Conservation (phyloP, 2,888 invertebrate genomes). For the Meteorus colon region DNA sequence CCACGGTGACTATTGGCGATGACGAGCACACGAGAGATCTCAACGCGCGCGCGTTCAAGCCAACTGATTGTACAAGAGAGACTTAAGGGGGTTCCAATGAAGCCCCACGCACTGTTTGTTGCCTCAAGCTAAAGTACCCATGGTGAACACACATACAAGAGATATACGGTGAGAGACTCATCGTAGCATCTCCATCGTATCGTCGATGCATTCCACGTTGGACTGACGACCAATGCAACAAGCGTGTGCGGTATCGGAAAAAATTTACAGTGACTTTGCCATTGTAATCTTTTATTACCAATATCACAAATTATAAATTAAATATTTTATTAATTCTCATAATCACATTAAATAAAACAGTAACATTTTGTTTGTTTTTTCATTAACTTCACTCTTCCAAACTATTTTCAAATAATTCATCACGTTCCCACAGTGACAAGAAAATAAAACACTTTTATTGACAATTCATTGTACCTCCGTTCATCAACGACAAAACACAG, state of each 20-base stretch:
- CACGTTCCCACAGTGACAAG: too few relatives aligned
- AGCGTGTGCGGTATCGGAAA: slow-evolving; percentile 36
- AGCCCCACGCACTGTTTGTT: slow-evolving; percentile 46
- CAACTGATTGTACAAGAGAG: slow-evolving; percentile 5
- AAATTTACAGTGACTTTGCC: background rate
- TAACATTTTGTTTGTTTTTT: too few relatives aligned
- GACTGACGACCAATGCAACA: slow-evolving; percentile 43
- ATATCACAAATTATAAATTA: background rate
- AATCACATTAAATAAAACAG: too few relatives aligned
- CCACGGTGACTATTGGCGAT: slow-evolving; percentile 35
- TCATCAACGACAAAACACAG: too few relatives aligned
- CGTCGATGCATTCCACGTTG: slow-evolving; percentile 55
- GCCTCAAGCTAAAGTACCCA: slow-evolving; percentile 36
- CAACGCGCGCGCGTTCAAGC: slow-evolving; percentile 9
- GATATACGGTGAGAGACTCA: background rate
- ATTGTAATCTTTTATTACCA: slow-evolving; percentile 6
- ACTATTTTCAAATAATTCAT: too few relatives aligned
- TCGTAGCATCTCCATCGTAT: slow-evolving; percentile 32
- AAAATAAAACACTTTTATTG: too few relatives aligned
- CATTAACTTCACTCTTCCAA: too few relatives aligned
- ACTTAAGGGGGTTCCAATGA: slow-evolving; percentile 36
- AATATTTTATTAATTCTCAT: too few relatives aligned
- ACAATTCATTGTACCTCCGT: too few relatives aligned
- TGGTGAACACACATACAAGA: slow-evolving; percentile 35
- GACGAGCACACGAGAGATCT: slow-evolving; percentile 18